phyloP scores from a whole-genome alignment of 2,797 vertebrate species.

The Tragelaphus oryx region DNA sequence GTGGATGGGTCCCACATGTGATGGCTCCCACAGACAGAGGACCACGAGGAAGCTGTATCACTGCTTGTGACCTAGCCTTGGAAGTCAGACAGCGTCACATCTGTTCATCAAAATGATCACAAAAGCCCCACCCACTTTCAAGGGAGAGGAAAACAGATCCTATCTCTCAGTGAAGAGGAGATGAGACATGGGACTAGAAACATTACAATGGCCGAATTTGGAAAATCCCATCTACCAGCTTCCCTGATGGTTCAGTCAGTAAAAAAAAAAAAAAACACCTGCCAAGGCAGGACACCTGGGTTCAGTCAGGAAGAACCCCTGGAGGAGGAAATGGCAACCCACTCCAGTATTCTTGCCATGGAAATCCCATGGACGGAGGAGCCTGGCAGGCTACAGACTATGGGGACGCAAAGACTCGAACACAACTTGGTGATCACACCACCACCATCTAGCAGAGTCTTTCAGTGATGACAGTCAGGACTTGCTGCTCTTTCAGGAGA shows the following conservation, averaged over 20 bases:
- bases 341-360: neutral
- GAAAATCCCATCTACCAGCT: neutral
- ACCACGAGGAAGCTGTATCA: neutral
- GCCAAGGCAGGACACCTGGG: neutral
- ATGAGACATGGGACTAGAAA: neutral
- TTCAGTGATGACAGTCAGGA: neutral
- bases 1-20: neutral
- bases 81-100: neutral
- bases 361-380: neutral
- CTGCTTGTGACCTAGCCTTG: neutral
- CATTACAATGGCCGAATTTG: accelerated
- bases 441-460: neutral
- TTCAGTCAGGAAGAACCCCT: neutral
- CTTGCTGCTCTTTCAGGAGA: neutral
- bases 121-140: neutral
- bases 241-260: neutral
- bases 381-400: neutral
- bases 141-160: neutral
- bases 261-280: neutral
- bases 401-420: neutral
- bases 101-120: neutral
- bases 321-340: neutral
- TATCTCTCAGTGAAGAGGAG: neutral
- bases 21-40: neutral
- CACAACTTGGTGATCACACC: neutral